Percentiles rank a stretch among this genome's conserved stretches.
Conservation (phyloP, 1,140 invertebrate genomes). For the Oryzaephilus surinamensis region DNA sequence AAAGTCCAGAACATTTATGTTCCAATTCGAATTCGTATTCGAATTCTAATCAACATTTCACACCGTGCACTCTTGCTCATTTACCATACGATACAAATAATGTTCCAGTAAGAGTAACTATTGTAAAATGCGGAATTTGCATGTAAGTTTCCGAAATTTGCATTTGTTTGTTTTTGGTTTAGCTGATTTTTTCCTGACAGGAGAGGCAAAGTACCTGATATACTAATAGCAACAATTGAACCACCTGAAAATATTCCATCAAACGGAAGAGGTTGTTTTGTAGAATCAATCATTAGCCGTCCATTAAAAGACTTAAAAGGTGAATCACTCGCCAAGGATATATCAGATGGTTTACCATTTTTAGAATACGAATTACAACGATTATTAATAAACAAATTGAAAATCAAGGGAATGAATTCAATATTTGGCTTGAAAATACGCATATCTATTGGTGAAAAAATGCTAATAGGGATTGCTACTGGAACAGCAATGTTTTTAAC, state of each 20-base stretch:
- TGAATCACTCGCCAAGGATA: constrained; percentile 86
- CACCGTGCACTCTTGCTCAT: constrained; percentile 55
- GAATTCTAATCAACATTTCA: constrained; percentile 1
- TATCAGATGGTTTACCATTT: constrained; percentile 87
- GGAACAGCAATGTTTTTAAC: constrained; percentile 73
- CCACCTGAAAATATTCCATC: constrained; percentile 62
- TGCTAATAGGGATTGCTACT: constrained; percentile 78
- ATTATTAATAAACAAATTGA: constrained; percentile 80
- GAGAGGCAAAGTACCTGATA: constrained; percentile 76
- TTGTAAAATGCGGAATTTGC: constrained; percentile 28
- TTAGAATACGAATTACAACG: constrained; percentile 92
- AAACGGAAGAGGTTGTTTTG: constrained; percentile 63
- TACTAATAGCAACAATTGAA: constrained; percentile 82
- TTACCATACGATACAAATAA: constrained; percentile 65
- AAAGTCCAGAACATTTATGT: constrained; percentile 29
- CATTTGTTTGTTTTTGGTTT: not conserved
- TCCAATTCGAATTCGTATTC: too few species aligned
- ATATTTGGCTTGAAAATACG: constrained; percentile 76
- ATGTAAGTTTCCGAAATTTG: constrained; percentile 17
- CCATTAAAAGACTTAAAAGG: constrained; percentile 67
- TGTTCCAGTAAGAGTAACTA: constrained; percentile 48
- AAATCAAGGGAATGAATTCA: constrained; percentile 90
- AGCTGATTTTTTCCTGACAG: constrained; percentile 37
- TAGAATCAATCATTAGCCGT: constrained; percentile 70
- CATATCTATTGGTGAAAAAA: constrained; percentile 77